Evolutionary conservation across 2,797 vertebrate genomes (phyloP), one percentile per base, ranked within the genome.

Genomic region (Chaetophractus vellerosus): DNA sequence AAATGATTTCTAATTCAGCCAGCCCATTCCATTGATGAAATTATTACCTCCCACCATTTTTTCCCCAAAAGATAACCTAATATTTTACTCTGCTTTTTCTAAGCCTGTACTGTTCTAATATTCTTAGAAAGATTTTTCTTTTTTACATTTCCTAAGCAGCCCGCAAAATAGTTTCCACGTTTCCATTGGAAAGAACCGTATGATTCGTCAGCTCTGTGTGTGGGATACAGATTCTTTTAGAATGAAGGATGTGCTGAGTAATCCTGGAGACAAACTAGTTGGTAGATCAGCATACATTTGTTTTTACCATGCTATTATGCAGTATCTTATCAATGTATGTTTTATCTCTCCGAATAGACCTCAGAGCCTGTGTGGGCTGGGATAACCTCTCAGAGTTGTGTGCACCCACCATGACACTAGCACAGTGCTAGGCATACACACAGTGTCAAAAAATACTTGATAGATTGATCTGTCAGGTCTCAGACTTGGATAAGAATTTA

Each of bases 401-500:
- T 64, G 50, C 50, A 87, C 87, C 57, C 86, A 80, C 55, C 21
- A 15, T 16, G 24, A 33, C 21, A 55, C 21, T 31, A 26, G 38
- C 14, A 45, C 14, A 31, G 16, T 10, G 61, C 48, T 68, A 11
- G 33, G 18, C 59, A 87, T 61, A 93, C 0, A 72, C 52, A 91
- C 64, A 19, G 48, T 80, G 71, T 96, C 66, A 92, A 38, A 90
- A 88, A 93, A 79, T 19, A 6, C 79, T 50, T 91, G 90, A 76
- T 78, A 59, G 11, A 94, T 94, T 72, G 28, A 86, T 74, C 69
- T 69, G 64, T 76, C 64, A 66, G 50, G 28, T 59, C 78, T 86
- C 63, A 83, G 90, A 81, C 68, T 96, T 75, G 85, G 50, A 59
- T 52, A 96, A 79, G 88, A 94, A 92, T 91, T 82, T 69, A 93